Percentiles rank a stretch among this genome's conserved stretches.
Conservation (phyloP, 2,113 vertebrate species). For the Cavia porcellus region DNA sequence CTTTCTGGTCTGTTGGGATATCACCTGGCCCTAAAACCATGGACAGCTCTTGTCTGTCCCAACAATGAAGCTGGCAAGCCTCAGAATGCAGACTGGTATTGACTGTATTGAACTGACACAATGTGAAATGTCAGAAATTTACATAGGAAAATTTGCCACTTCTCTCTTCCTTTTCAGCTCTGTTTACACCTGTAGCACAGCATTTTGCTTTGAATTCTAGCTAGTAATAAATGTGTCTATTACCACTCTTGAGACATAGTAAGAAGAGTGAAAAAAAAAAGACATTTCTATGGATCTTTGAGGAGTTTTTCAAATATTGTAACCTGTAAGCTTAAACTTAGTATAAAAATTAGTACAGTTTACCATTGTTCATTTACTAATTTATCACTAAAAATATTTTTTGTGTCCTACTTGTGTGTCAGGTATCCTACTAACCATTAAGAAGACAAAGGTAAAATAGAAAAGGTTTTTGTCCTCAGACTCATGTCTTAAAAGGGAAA, state of each 20-base stretch:
- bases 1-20: constrained; percentile 11
- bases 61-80: neutral
- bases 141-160: neutral
- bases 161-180: constrained; percentile 30
- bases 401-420: neutral
- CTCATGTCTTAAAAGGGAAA: neutral
- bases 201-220: constrained; percentile 53
- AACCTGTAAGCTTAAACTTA: constrained; percentile 45
- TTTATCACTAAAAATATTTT: constrained; percentile 12
- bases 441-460: neutral
- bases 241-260: neutral
- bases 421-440: neutral
- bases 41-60: neutral
- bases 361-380: constrained; percentile 38
- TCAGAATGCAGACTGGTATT: neutral
- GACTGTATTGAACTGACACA: neutral
- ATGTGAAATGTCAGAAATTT: constrained; percentile 14
- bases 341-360: constrained; percentile 30
- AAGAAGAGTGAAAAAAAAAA: neutral
- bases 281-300: neutral
- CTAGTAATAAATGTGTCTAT: constrained; percentile 59
- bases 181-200: neutral
- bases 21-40: neutral
- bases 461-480: neutral
- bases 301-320: constrained; percentile 46